Evolutionary conservation across 2,888 invertebrate species (phyloP).

Genomic region (Noctuana brunneofusca): DNA sequence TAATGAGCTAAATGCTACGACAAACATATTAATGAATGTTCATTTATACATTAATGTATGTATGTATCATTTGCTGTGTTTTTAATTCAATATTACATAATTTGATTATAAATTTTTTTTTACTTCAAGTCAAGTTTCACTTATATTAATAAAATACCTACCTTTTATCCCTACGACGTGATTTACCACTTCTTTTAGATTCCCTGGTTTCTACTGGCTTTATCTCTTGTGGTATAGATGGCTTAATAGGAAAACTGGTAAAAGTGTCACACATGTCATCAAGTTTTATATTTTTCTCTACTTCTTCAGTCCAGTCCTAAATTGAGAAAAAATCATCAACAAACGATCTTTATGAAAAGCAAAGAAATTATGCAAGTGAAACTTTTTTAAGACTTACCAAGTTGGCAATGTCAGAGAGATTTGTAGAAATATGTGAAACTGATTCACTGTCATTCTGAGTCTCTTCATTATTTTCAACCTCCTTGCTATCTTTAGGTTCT

Average conservation of each 20-base stretch:
- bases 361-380: background rate
- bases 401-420: conserved; percentile 69
- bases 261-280: conserved; percentile 69
- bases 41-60: too few relatives aligned
- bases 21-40: background rate
- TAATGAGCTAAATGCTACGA: background rate
- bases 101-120: too few relatives aligned
- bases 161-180: conserved; percentile 72
- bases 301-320: conserved; percentile 80
- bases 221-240: conserved; percentile 56
- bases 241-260: conserved; percentile 62
- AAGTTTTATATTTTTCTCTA: conserved; percentile 74
- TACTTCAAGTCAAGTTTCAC: background rate
- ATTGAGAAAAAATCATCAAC: background rate
- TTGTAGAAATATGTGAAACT: conserved; percentile 65
- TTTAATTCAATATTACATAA: too few relatives aligned
- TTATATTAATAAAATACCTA: conserved; percentile 38
- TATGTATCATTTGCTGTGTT: too few relatives aligned
- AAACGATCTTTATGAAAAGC: background rate
- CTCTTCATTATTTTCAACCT: conserved; percentile 50
- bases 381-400: conserved; percentile 59
- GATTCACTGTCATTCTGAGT: conserved; percentile 64
- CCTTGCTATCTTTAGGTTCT: conserved; percentile 37
- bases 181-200: conserved; percentile 63
- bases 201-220: conserved; percentile 60